Base-by-base conservation (phyloP, 2,113 vertebrate species). In the Myotis davidii region DNA sequence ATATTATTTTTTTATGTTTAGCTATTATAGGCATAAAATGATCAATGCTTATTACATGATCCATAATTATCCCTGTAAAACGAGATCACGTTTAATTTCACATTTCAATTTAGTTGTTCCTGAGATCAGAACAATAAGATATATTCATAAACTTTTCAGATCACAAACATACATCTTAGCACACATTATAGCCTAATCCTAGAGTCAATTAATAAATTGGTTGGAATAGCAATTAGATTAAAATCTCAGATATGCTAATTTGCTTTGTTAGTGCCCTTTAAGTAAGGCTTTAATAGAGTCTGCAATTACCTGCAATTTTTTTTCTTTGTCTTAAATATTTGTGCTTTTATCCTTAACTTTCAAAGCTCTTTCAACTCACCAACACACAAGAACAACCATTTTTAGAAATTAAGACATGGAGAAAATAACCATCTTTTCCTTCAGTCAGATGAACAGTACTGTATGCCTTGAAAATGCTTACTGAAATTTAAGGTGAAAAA, bases 211-310 rank as follows among this genome's bases (percentile, higher is more conserved):
- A 97, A 97, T 97, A 98, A 96, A 98, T 97, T 97, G 34, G 0
- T 96, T 70, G 67, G 97, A 98, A 98, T 95, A 97, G 81, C 91
- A 97, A 42, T 96, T 97, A 98, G 96, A 97, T 98, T 98, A 97
- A 97, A 98, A 97, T 81, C 85, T 97, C 54, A 83, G 95, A 94
- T 94, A 83, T 97, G 76, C 88, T 89, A 96, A 98, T 97, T 97
- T 32, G 6, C 77, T 94, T 98, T 97, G 88, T 42, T 91, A 85
- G 25, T 90, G 48, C 72, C 93, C 96, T 97, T 98, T 98, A 98
- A 98, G 98, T 97, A 98, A 98, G 88, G 72, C 69, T 97, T 97
- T 97, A 97, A 97, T 89, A 94, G 83, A 97, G 52, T 9, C 88
- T 97, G 79, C 81, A 96, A 73, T 96, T 97, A 97, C 85, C 91